Evolutionary conservation across 92 coral and sea anemone species (phyloP).

Genomic region (Palythoa grandiflora): DNA sequence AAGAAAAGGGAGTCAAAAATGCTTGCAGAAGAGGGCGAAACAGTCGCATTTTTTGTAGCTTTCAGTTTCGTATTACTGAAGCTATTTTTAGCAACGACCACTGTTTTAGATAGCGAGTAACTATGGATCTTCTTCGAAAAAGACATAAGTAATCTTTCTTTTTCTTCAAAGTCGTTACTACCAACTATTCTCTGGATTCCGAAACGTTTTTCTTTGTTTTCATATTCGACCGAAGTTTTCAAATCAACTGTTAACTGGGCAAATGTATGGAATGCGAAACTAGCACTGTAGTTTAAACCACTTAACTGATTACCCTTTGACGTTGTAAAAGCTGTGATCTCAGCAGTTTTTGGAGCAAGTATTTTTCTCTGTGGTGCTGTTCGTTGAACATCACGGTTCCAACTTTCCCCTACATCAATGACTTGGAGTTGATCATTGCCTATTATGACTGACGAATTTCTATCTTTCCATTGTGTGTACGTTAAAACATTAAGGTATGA

Average conservation of each 20-base stretch:
- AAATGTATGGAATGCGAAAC: not conserved
- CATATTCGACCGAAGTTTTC: not conserved
- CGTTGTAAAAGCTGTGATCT: not conserved
- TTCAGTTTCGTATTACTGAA: not conserved
- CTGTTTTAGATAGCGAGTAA: not conserved
- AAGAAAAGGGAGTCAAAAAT: too few species aligned
- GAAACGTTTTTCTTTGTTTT: not conserved
- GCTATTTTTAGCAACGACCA: not conserved
- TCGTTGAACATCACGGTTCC: not conserved
- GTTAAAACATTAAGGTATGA: not conserved
- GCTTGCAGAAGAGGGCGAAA: too few species aligned
- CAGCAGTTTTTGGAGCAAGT: not conserved
- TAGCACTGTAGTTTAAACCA: not conserved
- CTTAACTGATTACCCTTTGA: not conserved
- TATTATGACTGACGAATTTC: not conserved
- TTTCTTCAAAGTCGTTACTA: not conserved
- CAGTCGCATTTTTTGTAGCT: not conserved
- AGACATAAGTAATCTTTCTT: not conserved
- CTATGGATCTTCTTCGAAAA: not conserved
- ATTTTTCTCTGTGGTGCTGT: not conserved
- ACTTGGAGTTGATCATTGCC: not conserved
- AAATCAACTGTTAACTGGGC: not conserved
- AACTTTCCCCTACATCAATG: not conserved
- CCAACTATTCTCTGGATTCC: not conserved
- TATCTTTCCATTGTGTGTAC: not conserved